Evolutionary conservation across 2,888 invertebrate genomes (phyloP).

Genomic region (Netelia fuscicornis): DNA sequence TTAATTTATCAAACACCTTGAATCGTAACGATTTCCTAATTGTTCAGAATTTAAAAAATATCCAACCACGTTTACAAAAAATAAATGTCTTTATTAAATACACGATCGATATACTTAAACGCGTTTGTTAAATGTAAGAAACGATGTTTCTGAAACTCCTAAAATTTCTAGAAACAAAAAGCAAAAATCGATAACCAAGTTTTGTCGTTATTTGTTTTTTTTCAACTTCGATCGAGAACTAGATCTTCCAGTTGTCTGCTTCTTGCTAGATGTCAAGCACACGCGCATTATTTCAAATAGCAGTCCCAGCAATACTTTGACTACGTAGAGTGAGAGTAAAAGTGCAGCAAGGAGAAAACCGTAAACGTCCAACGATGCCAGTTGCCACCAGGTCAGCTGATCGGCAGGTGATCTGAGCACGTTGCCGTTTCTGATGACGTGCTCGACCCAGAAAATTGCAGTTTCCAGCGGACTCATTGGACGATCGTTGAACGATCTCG

Average conservation of each 20-base stretch:
- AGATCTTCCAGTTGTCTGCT: background rate
- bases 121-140: background rate
- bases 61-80: too few relatives aligned
- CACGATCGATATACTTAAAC: conserved; percentile 40
- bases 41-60: too few relatives aligned
- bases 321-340: conserved; percentile 19
- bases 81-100: too few relatives aligned
- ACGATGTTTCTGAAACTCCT: too few relatives aligned
- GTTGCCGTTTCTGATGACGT: conserved; percentile 70
- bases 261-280: background rate
- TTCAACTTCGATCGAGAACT: conserved; percentile 13
- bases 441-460: conserved; percentile 75
- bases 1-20: too few relatives aligned
- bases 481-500: conserved; percentile 70
- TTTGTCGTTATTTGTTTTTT: conserved; percentile 2
- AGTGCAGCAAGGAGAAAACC: conserved; percentile 56
- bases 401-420: conserved; percentile 75
- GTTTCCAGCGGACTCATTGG: conserved; percentile 71
- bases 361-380: conserved; percentile 75
- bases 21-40: too few relatives aligned
- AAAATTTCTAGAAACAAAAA: background rate
- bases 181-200: background rate
- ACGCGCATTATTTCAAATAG: background rate
- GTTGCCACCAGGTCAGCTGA: conserved; percentile 75
- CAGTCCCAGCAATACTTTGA: conserved; percentile 2